Evolutionary conservation across 2,797 vertebrate genomes (phyloP).

Genomic region (Hypotaenidia okinawae): DNA sequence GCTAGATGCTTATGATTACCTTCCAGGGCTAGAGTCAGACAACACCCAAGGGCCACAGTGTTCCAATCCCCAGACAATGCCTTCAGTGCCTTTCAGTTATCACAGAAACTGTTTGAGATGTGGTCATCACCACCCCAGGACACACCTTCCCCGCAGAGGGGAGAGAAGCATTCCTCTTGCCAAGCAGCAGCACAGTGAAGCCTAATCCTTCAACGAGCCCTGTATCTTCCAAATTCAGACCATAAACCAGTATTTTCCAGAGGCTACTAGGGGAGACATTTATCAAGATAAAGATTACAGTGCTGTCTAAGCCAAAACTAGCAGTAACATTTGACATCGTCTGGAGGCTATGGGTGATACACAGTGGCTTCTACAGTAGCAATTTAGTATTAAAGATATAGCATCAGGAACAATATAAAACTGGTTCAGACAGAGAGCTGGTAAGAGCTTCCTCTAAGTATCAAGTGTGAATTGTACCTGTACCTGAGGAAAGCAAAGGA

Average conservation of each 20-base stretch:
- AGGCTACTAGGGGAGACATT: neutral
- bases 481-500: neutral
- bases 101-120: neutral
- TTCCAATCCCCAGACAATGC: neutral
- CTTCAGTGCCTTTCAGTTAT: neutral
- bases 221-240: neutral
- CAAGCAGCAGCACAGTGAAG: neutral
- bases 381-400: neutral
- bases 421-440: neutral
- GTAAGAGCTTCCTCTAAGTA: neutral
- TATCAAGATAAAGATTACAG: neutral
- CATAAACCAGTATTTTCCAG: neutral
- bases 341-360: neutral
- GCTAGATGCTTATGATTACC: neutral
- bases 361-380: neutral
- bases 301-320: neutral
- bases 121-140: neutral
- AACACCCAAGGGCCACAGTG: fast-evolving
- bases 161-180: neutral
- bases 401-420: neutral
- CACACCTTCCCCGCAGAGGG: neutral
- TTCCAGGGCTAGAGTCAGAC: neutral
- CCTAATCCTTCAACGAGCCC: neutral
- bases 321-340: neutral
- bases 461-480: neutral